These are phyloP conservation scores for Frankliniella fusca DNA, from an alignment of 2,888 invertebrate species.

Conservation along the genomic window DNA sequence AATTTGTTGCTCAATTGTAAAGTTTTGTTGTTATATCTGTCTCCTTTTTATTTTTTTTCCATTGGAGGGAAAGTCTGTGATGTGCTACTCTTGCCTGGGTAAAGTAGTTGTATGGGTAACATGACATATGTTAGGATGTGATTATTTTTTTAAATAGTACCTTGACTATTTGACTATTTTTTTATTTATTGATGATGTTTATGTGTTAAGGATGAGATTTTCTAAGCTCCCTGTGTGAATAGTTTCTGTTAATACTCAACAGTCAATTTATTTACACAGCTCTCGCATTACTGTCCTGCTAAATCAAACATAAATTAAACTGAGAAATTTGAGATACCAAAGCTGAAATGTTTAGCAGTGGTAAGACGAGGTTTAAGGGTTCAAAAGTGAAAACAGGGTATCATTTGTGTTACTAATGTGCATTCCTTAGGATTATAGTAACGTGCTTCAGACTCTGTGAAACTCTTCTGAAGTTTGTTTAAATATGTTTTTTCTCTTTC, in stretches of 20 bases:
- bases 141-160: background rate
- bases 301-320: background rate
- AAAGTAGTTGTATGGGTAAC: background rate
- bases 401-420: background rate
- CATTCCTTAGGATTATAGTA: too few relatives aligned
- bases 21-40: background rate
- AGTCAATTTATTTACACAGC: background rate
- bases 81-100: conserved; percentile 24
- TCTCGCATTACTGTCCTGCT: background rate
- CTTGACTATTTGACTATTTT: background rate
- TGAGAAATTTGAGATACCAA: background rate
- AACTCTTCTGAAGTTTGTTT: too few relatives aligned
- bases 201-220: background rate
- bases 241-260: background rate
- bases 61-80: conserved; percentile 24
- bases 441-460: too few relatives aligned
- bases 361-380: too few relatives aligned
- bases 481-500: too few relatives aligned
- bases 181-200: background rate
- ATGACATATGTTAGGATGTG: conserved; percentile 9
- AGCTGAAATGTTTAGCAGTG: background rate
- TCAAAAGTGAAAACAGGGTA: background rate
- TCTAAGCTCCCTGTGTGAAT: background rate
- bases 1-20: background rate
- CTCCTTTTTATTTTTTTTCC: background rate